A percentile compares a stretch with the other conserved stretches of the same genome.
Evolutionary conservation across 2,113 vertebrate species (phyloP).

Genomic region (Phaethon lepturus): DNA sequence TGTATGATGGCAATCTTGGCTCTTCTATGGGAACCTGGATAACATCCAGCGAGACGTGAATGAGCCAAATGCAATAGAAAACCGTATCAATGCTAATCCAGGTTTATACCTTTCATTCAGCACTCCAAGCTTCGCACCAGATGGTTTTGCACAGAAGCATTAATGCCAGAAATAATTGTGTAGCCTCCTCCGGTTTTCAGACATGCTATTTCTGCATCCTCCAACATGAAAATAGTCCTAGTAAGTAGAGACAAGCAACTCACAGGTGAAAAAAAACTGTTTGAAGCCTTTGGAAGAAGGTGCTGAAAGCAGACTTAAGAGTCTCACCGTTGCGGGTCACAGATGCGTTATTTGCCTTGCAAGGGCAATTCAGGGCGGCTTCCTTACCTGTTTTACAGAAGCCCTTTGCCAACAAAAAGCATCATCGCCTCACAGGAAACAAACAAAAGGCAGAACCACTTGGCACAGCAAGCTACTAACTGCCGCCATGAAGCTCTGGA

Average conservation of each 20-base stretch:
- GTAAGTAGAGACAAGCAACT: not conserved
- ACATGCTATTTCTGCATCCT: constrained; percentile 43
- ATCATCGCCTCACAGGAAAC: not conserved
- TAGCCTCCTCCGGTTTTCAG: constrained; percentile 63
- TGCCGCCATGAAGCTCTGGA: not conserved
- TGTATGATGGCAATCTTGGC: constrained; percentile 81
- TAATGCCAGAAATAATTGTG: constrained; percentile 69
- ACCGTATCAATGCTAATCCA: constrained; percentile 77
- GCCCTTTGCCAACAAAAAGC: not conserved
- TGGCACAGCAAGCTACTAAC: not conserved
- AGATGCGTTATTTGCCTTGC: not conserved
- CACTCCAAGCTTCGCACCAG: constrained; percentile 69
- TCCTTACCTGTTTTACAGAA: not conserved
- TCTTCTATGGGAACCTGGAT: constrained; percentile 75
- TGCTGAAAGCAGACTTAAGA: not conserved
- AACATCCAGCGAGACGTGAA: constrained; percentile 76
- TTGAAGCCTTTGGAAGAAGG: constrained; percentile 4
- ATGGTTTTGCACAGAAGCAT: constrained; percentile 75
- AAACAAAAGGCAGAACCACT: not conserved
- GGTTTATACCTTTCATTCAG: constrained; percentile 82
- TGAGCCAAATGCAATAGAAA: constrained; percentile 79
- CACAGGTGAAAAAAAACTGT: not conserved
- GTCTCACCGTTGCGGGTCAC: not conserved
- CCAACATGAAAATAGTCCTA: constrained; percentile 3
- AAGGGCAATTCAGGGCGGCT: not conserved